phyloP scores from a whole-genome alignment of 2,888 invertebrate species.

The Ellobium chinense region DNA sequence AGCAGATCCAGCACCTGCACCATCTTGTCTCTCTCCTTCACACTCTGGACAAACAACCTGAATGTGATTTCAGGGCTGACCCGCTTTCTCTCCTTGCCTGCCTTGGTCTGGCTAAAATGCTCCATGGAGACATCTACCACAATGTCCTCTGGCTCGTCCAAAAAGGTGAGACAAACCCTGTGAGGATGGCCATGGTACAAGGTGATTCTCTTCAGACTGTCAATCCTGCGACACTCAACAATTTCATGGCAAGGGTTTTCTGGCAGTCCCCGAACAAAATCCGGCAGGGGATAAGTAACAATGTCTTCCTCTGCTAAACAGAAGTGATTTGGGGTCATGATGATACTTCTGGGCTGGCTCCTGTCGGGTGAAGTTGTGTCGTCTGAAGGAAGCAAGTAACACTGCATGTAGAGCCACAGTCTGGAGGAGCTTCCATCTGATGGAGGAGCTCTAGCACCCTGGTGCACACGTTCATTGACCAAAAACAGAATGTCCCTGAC shows the following conservation, averaged over 20 bases:
- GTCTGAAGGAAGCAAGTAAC: constrained; percentile 54
- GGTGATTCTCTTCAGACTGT: constrained; percentile 67
- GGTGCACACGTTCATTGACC: constrained; percentile 62
- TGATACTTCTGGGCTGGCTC: constrained; percentile 65
- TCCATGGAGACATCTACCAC: constrained; percentile 70
- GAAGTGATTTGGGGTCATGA: constrained; percentile 72
- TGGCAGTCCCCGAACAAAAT: constrained; percentile 74
- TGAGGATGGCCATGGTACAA: constrained; percentile 60
- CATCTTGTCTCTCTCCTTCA: constrained; percentile 69
- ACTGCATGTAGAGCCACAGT: constrained; percentile 66
- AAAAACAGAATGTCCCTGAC: constrained; percentile 72
- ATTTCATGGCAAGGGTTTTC: constrained; percentile 69
- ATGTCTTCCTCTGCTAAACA: constrained; percentile 73
- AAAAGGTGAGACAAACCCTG: constrained; percentile 69
- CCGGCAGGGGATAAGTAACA: constrained; percentile 77
- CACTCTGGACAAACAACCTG: constrained; percentile 68
- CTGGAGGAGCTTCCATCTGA: background rate
- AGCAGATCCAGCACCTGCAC: constrained; percentile 68
- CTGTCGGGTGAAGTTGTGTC: constrained; percentile 49
- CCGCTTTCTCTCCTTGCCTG: constrained; percentile 54
- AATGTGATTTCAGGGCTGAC: constrained; percentile 66
- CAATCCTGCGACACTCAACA: constrained; percentile 67
- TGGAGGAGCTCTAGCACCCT: background rate
- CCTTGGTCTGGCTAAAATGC: constrained; percentile 58
- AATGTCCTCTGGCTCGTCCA: constrained; percentile 74